A percentile compares a stretch with the other conserved stretches of the same genome.
phyloP scores from a whole-genome alignment of 2,797 vertebrate genomes.

The Hylomyscus alleni region DNA sequence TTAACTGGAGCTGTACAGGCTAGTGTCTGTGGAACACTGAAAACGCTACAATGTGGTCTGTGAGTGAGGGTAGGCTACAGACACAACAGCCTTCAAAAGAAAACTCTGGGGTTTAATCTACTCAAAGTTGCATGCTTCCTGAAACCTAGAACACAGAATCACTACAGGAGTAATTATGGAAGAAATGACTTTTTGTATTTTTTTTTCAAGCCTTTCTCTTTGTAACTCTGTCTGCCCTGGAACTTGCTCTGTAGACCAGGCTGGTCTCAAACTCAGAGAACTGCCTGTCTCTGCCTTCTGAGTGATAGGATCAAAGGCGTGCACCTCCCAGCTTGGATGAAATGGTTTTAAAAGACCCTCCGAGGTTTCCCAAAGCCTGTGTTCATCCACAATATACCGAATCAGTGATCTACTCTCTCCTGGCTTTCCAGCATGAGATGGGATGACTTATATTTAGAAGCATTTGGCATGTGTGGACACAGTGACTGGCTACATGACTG shows the following conservation, averaged over 20 bases:
- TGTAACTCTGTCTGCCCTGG: not conserved
- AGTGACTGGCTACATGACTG: slow-evolving; percentile 76
- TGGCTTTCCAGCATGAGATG: slow-evolving; percentile 46
- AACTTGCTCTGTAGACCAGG: not conserved
- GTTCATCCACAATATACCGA: slow-evolving; percentile 9
- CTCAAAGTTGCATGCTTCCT: not conserved
- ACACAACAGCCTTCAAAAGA: not conserved
- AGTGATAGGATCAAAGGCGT: not conserved
- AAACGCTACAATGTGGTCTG: not conserved
- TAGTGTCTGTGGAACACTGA: not conserved
- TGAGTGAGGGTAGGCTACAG: not conserved
- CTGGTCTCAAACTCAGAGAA: not conserved
- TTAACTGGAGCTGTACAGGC: not conserved
- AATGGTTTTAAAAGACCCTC: not conserved
- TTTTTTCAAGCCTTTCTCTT: not conserved
- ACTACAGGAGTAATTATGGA: not conserved
- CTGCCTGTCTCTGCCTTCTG: not conserved
- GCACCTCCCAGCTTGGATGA: not conserved
- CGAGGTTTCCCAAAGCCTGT: not conserved
- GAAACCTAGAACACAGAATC: not conserved
- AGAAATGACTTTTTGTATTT: not conserved
- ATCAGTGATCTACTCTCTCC: slow-evolving; percentile 41
- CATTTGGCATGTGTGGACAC: slow-evolving; percentile 71
- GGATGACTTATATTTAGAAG: slow-evolving; percentile 71
- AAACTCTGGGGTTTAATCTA: not conserved